Conservation (phyloP, 2,797 vertebrate genomes). For the Anisognathus igniventris region DNA sequence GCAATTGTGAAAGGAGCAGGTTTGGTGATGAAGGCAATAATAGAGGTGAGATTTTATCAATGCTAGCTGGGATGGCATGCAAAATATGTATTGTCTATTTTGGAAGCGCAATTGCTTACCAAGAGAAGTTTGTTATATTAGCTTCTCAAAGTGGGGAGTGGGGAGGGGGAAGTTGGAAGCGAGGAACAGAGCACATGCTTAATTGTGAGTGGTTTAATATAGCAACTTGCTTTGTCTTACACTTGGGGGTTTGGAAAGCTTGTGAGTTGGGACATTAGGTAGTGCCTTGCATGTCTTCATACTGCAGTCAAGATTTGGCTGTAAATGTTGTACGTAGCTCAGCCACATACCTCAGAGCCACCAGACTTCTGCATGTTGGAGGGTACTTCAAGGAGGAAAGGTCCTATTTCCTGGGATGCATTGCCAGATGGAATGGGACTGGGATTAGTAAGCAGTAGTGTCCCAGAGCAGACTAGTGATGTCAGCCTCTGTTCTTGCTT, state of each 20-base stretch:
- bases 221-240: slow-evolving; percentile 7
- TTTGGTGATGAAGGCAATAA: slow-evolving; percentile 98
- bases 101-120: neutral
- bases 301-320: slow-evolving; percentile 9
- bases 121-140: neutral
- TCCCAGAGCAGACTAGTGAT: neutral
- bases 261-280: neutral
- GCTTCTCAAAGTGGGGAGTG: neutral
- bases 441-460: neutral
- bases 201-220: neutral
- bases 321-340: slow-evolving; percentile 14
- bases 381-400: neutral
- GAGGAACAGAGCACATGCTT: neutral
- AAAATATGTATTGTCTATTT: neutral
- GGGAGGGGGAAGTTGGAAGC: neutral
- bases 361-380: slow-evolving; percentile 34
- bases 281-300: slow-evolving; percentile 42
- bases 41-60: slow-evolving; percentile 83
- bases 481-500: neutral
- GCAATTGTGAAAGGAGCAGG: slow-evolving; percentile 98
- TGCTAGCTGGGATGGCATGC: neutral
- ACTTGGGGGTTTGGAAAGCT: neutral
- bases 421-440: neutral
- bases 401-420: neutral
- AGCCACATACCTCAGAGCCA: neutral